Percentiles rank a stretch among this genome's conserved stretches.
Evolutionary conservation across 2,888 invertebrate species (phyloP).

Genomic region (Caenorhabditis drosophilae): DNA sequence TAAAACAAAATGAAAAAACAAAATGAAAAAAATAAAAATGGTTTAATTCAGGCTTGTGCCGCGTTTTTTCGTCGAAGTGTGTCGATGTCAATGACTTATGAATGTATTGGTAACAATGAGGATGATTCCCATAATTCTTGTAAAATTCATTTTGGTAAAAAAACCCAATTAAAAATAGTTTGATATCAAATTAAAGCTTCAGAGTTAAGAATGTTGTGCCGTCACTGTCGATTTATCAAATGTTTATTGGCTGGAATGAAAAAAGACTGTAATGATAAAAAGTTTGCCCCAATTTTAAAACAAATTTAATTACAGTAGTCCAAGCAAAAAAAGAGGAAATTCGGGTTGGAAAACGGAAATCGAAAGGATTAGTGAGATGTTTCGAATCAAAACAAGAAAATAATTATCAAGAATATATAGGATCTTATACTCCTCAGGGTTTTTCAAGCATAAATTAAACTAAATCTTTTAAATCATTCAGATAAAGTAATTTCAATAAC

Average conservation of each 20-base stretch:
- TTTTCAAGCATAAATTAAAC: not conserved
- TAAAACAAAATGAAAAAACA: too few species aligned
- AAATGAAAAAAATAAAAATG: too few species aligned
- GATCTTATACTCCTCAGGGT: not conserved
- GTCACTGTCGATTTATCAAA: slow-evolving; percentile 48
- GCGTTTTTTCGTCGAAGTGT: slow-evolving; percentile 55
- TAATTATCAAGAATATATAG: slow-evolving; percentile 17
- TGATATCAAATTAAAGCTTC: too few species aligned
- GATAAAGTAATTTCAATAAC: too few species aligned
- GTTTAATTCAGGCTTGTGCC: slow-evolving; percentile 52
- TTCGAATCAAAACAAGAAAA: not conserved
- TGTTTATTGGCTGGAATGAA: slow-evolving; percentile 51
- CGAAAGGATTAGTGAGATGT: slow-evolving; percentile 12
- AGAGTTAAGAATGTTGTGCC: slow-evolving; percentile 52
- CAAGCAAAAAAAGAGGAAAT: slow-evolving; percentile 39
- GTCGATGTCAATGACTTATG: slow-evolving; percentile 53
- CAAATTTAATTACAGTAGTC: slow-evolving; percentile 26
- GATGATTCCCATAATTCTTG: slow-evolving; percentile 12
- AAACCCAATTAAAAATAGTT: too few species aligned
- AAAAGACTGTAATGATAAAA: slow-evolving; percentile 31
- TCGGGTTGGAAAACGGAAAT: slow-evolving; percentile 26
- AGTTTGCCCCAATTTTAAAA: not conserved
- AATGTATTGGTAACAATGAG: slow-evolving; percentile 39
- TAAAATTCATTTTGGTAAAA: slow-evolving; percentile 34
- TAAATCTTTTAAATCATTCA: not conserved